Evolutionary conservation across 2,888 invertebrate genomes (phyloP).

Genomic region (Rotaria sp.): DNA sequence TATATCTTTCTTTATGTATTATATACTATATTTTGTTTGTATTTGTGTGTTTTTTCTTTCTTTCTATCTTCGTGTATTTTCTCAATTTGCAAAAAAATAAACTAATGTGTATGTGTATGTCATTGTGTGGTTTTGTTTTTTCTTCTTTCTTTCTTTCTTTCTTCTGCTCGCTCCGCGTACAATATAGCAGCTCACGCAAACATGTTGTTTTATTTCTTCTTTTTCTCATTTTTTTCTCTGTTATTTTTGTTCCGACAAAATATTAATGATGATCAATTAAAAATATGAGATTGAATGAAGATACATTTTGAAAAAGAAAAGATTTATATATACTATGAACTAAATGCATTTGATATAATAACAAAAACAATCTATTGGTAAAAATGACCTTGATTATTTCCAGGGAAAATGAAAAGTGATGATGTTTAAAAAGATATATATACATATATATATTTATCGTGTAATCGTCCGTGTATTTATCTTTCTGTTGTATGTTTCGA

Average conservation of each 20-base stretch:
- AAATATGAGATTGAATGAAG: conserved; percentile 15
- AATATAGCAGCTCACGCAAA: conserved; percentile 9
- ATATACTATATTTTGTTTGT: conserved; percentile 22
- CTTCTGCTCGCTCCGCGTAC: not conserved
- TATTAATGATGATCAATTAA: conserved; percentile 24
- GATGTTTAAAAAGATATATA: not conserved
- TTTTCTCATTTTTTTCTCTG: conserved; percentile 31
- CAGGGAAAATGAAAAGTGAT: not conserved
- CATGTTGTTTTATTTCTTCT: conserved; percentile 29
- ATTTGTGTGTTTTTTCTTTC: not conserved
- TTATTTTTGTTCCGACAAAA: conserved; percentile 33
- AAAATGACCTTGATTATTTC: not conserved
- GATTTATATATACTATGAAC: not conserved
- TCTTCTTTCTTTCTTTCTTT: not conserved
- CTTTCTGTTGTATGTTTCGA: conserved; percentile 40
- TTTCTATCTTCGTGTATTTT: not conserved
- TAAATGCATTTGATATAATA: conserved; percentile 16
- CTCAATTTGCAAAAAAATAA: not conserved
- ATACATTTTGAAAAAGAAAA: not conserved
- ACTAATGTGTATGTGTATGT: conserved; percentile 14
- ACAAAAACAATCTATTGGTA: not conserved
- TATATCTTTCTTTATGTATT: conserved; percentile 11
- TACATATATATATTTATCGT: not conserved
- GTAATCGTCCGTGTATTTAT: conserved; percentile 35
- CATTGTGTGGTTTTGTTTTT: conserved; percentile 4